phyloP scores from a whole-genome alignment of 37 sponge, comb jelly and placozoan species.

The Oscarella lobularis region DNA sequence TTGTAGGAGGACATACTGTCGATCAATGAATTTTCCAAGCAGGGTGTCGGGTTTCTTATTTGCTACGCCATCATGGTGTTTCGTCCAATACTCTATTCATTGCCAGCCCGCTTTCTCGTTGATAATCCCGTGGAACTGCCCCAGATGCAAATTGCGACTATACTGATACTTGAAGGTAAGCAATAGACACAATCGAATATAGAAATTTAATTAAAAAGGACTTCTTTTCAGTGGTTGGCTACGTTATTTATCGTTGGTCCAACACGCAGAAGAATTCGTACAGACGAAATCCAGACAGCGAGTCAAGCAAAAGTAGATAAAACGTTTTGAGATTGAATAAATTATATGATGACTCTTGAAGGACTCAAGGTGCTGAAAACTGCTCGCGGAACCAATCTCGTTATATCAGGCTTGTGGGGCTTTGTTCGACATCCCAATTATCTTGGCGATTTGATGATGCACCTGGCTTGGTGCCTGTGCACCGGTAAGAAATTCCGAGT shows the following conservation, averaged over 20 bases:
- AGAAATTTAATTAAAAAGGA: too few species aligned
- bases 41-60: slow-evolving; percentile 92
- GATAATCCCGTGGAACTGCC: slow-evolving; percentile 54
- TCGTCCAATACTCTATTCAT: slow-evolving; percentile 77
- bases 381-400: slow-evolving; percentile 54
- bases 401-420: slow-evolving; percentile 90
- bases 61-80: slow-evolving; percentile 75
- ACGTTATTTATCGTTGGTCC: slow-evolving; percentile 56
- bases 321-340: too few species aligned
- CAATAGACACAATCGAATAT: not conserved
- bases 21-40: slow-evolving; percentile 80
- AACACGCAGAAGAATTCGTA: slow-evolving; percentile 68
- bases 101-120: slow-evolving; percentile 77
- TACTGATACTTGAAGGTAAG: not conserved
- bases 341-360: not conserved
- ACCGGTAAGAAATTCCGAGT: not conserved
- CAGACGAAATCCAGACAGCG: slow-evolving; percentile 50
- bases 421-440: slow-evolving; percentile 86
- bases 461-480: slow-evolving; percentile 64
- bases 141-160: not conserved
- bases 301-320: slow-evolving; percentile 3
- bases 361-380: slow-evolving; percentile 55
- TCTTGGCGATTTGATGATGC: slow-evolving; percentile 89
- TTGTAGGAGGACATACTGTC: slow-evolving; percentile 55
- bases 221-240: slow-evolving; percentile 33